Evolutionary conservation across 2,797 vertebrate species (phyloP).

Genomic region (Podarcis siculus): DNA sequence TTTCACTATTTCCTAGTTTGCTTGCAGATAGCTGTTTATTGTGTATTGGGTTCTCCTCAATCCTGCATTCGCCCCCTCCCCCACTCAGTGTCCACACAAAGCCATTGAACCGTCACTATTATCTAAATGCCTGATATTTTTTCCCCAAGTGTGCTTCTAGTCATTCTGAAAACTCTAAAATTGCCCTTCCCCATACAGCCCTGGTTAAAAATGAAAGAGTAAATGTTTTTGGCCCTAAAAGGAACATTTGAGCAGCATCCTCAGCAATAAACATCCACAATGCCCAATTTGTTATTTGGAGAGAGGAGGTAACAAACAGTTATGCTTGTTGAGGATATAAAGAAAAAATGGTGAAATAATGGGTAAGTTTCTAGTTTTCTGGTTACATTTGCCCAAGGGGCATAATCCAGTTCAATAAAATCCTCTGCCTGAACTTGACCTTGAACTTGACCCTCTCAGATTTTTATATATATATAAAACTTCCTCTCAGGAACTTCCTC

Average conservation of each 20-base stretch:
- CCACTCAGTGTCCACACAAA: too few species aligned
- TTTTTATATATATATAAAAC: background rate
- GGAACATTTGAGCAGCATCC: background rate
- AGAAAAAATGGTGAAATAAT: background rate
- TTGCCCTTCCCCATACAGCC: background rate
- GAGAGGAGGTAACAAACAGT: background rate
- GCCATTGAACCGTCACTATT: background rate
- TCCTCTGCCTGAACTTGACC: background rate
- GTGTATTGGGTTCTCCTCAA: too few species aligned
- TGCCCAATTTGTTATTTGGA: background rate
- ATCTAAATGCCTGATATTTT: background rate
- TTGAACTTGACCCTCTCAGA: constrained; percentile 1
- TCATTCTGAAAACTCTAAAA: background rate
- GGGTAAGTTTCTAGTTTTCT: background rate
- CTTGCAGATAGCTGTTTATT: too few species aligned
- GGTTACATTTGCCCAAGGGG: background rate
- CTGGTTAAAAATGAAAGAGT: background rate
- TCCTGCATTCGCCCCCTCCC: too few species aligned
- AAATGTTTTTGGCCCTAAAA: background rate
- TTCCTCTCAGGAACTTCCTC: too few species aligned
- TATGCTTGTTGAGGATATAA: background rate
- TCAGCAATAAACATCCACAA: background rate
- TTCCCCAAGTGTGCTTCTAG: background rate
- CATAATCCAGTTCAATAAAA: background rate
- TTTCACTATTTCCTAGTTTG: background rate